Conservation (phyloP, 2,113 vertebrate species). For the Labrus mixtus region DNA sequence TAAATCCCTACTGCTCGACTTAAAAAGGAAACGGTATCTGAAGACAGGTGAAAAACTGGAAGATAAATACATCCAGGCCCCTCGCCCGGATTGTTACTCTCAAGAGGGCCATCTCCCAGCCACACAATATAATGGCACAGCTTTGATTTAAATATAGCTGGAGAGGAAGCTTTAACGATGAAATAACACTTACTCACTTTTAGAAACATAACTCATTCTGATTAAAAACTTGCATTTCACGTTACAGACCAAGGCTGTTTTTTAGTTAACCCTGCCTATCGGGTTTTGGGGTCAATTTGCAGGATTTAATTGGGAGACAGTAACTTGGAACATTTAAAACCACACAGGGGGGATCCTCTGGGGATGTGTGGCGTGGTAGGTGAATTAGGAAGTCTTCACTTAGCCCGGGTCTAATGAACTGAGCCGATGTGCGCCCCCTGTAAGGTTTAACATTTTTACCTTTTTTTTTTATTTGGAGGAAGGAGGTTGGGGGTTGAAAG, state of each 20-base stretch:
- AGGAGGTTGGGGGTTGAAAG: slow-evolving; percentile 73
- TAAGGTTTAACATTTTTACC: slow-evolving; percentile 71
- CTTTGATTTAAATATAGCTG: slow-evolving; percentile 78
- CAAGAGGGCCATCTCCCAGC: slow-evolving; percentile 64
- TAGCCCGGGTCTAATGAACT: slow-evolving; percentile 76
- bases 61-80: slow-evolving; percentile 81
- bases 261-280: slow-evolving; percentile 52
- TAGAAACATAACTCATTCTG: slow-evolving; percentile 59
- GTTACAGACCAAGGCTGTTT: slow-evolving; percentile 46
- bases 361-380: slow-evolving; percentile 49
- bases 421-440: slow-evolving; percentile 74
- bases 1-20: slow-evolving; percentile 91
- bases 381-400: slow-evolving; percentile 81
- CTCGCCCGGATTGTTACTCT: slow-evolving; percentile 55
- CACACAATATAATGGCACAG: slow-evolving; percentile 63
- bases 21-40: slow-evolving; percentile 93
- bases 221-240: slow-evolving; percentile 59
- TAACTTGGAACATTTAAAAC: slow-evolving; percentile 52
- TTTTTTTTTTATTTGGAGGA: slow-evolving; percentile 72
- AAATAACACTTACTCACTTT: slow-evolving; percentile 67
- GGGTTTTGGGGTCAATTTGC: slow-evolving; percentile 55
- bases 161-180: slow-evolving; percentile 72
- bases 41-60: slow-evolving; percentile 94
- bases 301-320: slow-evolving; percentile 47
- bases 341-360: slow-evolving; percentile 48